Conservation (phyloP, 1,140 invertebrate species). For the Sipha flava region DNA sequence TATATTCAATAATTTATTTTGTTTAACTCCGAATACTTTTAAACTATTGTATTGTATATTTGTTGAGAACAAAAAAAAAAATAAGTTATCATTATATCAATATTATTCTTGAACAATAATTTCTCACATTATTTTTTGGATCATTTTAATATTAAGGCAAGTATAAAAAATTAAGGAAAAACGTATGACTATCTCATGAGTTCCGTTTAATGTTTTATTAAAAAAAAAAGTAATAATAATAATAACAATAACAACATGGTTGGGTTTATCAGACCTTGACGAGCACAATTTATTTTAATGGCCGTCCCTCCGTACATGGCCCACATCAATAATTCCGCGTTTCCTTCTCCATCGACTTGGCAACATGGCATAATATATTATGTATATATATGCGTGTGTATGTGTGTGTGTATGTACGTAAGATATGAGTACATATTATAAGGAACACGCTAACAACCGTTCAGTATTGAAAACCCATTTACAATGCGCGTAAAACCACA, state of each 20-base stretch:
- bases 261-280: constrained; percentile 25
- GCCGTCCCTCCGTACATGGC: constrained; percentile 16
- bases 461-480: background rate
- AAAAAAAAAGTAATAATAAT: background rate
- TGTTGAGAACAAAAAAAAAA: no score
- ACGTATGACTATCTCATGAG: background rate
- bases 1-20: no score
- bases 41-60: no score
- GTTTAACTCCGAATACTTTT: no score
- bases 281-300: constrained; percentile 29
- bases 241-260: constrained; percentile 11
- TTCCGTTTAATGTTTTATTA: background rate
- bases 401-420: background rate
- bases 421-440: background rate
- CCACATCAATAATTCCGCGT: constrained; percentile 31
- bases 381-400: background rate
- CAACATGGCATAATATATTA: background rate
- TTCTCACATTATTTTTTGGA: background rate
- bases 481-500: background rate
- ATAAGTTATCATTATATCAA: background rate
- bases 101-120: background rate
- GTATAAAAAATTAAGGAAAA: background rate
- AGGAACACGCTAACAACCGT: background rate
- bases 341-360: background rate
- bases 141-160: background rate